Percentiles rank a stretch among this genome's conserved stretches.
phyloP scores from a whole-genome alignment of 2,888 invertebrate species.

The Eristalinus sepulchralis region DNA sequence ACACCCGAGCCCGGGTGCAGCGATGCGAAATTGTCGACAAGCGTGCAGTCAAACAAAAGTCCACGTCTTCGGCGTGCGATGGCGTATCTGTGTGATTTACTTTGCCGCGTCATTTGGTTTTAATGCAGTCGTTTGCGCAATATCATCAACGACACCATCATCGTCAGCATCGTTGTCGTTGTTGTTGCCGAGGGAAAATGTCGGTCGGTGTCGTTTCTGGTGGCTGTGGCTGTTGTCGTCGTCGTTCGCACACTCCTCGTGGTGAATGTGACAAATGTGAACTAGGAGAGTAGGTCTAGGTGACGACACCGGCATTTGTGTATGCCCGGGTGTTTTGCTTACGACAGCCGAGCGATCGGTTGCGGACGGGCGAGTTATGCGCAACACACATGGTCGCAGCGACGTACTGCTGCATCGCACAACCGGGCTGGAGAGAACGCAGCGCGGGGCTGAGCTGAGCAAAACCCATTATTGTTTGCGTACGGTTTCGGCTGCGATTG shows the following conservation, averaged over 20 bases:
- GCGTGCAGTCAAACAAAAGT: conserved; percentile 32
- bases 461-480: conserved; percentile 23
- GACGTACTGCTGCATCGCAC: background rate
- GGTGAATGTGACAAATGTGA: conserved; percentile 53
- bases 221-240: background rate
- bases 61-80: conserved; percentile 1
- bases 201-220: conserved; percentile 4
- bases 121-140: conserved; percentile 67
- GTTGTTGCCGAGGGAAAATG: background rate
- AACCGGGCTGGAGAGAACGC: background rate
- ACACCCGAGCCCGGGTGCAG: conserved; percentile 59
- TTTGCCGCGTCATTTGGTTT: conserved; percentile 68
- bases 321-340: conserved; percentile 47
- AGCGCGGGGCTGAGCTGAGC: background rate
- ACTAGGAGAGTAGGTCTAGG: conserved; percentile 71
- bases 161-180: conserved; percentile 11
- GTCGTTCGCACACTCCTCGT: conserved; percentile 41
- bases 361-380: conserved; percentile 13
- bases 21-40: conserved; percentile 49
- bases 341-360: conserved; percentile 10
- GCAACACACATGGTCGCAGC: conserved; percentile 31
- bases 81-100: conserved; percentile 43
- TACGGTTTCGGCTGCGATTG: conserved; percentile 23
- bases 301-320: conserved; percentile 63
- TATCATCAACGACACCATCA: conserved; percentile 12